Evolutionary conservation across 2,888 invertebrate species (phyloP).

Genomic region (Tiliacea citrago): DNA sequence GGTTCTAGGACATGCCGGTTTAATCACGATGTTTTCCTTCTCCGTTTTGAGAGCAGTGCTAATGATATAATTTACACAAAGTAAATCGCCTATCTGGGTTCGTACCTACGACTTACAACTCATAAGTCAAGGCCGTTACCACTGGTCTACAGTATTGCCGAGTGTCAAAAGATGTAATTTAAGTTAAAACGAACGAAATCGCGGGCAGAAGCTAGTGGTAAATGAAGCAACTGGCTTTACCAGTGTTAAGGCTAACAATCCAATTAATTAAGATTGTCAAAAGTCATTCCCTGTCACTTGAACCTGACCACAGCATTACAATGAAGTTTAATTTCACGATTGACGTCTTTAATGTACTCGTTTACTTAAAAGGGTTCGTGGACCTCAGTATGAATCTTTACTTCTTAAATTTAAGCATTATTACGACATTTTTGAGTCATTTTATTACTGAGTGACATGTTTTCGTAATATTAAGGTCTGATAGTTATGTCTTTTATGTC

Average conservation of each 20-base stretch:
- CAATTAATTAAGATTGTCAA: constrained; percentile 49
- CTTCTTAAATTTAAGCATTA: not conserved
- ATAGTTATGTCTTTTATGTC: constrained; percentile 16
- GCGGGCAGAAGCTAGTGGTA: not conserved
- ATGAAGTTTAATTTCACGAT: constrained; percentile 44
- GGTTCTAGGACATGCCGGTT: no score
- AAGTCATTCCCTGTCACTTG: constrained; percentile 26
- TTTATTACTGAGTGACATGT: constrained; percentile 34
- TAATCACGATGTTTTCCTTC: no score
- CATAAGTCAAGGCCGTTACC: no score
- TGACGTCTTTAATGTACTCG: constrained; percentile 24
- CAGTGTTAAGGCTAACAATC: constrained; percentile 33
- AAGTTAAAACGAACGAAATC: no score
- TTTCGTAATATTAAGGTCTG: constrained; percentile 26
- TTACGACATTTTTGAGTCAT: constrained; percentile 33
- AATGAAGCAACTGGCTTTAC: constrained; percentile 13
- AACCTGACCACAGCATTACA: constrained; percentile 17
- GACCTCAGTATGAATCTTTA: constrained; percentile 11
- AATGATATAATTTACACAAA: no score
- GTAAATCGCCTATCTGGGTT: no score
- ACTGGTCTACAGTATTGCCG: no score
- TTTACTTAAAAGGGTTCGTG: constrained; percentile 33
- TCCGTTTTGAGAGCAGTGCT: no score
- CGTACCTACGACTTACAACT: no score
- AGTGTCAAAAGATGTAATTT: no score